Percentiles rank a stretch among this genome's conserved stretches.
Conservation (phyloP, 2,888 invertebrate species). For the Netelia fuscicornis region DNA sequence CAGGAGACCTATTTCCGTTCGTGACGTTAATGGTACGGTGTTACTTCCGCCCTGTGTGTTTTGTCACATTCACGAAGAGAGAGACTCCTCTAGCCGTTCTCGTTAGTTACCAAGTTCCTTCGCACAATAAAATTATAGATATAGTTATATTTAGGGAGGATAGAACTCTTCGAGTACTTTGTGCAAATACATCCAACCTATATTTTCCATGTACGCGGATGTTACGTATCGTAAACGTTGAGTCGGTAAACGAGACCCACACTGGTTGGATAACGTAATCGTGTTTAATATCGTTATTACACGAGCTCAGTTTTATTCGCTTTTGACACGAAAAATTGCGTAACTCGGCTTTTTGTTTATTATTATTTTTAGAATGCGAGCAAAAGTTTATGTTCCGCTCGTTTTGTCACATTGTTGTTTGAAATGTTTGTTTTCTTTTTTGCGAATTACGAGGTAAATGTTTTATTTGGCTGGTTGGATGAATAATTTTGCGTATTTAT, state of each 20-base stretch:
- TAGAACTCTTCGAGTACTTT: neutral
- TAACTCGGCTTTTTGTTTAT: neutral
- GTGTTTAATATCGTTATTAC: neutral
- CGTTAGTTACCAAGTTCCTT: slow-evolving; percentile 9
- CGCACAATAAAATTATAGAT: slow-evolving; percentile 39
- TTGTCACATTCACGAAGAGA: slow-evolving; percentile 58
- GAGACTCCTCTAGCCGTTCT: slow-evolving; percentile 14
- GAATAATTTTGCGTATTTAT: slow-evolving; percentile 12
- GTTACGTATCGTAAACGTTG: slow-evolving; percentile 1
- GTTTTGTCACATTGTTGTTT: no score
- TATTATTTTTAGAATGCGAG: no score
- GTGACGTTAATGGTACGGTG: slow-evolving; percentile 73
- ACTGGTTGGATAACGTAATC: neutral
- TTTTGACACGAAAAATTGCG: neutral
- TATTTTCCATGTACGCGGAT: slow-evolving; percentile 5
- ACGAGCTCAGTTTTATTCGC: neutral
- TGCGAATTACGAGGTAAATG: slow-evolving; percentile 2
- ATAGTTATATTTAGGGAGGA: neutral
- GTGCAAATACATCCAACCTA: neutral
- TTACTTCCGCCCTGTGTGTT: slow-evolving; percentile 72
- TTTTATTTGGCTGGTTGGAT: neutral
- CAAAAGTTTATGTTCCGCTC: no score
- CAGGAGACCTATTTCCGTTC: slow-evolving; percentile 69
- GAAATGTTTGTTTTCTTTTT: neutral
- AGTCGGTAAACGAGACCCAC: neutral